Base-by-base conservation (phyloP, 2,888 invertebrate species). In the Thymelicus sylvestris region DNA sequence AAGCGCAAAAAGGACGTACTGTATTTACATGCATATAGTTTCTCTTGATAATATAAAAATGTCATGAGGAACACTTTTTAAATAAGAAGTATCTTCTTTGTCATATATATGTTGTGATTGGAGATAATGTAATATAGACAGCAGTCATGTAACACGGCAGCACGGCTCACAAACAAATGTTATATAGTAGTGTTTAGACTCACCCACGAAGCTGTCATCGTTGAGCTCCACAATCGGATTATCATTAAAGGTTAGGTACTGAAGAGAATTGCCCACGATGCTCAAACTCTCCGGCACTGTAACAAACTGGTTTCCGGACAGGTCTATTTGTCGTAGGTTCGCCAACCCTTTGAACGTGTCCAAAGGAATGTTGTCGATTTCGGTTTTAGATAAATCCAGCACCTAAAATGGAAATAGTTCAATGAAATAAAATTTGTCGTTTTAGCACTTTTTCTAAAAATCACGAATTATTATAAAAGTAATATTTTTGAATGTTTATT, bases 191-290 rank as follows among this genome's bases (percentile, higher is more conserved):
- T 24, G n/a, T 55, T 55, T 24, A 5, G 68, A 79, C 81, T 88
- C 86, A 95, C 95, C 95, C 72, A 95, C 81, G 76, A 96, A 96
- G 73, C 95, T 95, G 76, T 94, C 91, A 75, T 95, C 95, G 59
- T 91, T 93, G 3, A 96, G 86, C 75, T 94, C 94, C 19, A 92
- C 83, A 60, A 96, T 93, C 0, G 94, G 93, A 84, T 96, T 96
- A 72, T 94, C 90, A 75, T 95, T 95, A 77, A 96, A 88, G 50
- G 95, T 95, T 19, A 96, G 88, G 69, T 91, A 93, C 79, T 94
- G 88, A 72, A 96, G 85, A 6, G 94, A 93, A 63, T 84, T 84
- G n/a, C 95, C 94, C 41, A 96, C 83, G 67, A 93, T 80, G 63
- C 88, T 91, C 60, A 96, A 81, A 76, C 94, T 93, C 66, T 92